Evolutionary conservation across 2,888 invertebrate species (phyloP).

Genomic region (Nomada fucata): DNA sequence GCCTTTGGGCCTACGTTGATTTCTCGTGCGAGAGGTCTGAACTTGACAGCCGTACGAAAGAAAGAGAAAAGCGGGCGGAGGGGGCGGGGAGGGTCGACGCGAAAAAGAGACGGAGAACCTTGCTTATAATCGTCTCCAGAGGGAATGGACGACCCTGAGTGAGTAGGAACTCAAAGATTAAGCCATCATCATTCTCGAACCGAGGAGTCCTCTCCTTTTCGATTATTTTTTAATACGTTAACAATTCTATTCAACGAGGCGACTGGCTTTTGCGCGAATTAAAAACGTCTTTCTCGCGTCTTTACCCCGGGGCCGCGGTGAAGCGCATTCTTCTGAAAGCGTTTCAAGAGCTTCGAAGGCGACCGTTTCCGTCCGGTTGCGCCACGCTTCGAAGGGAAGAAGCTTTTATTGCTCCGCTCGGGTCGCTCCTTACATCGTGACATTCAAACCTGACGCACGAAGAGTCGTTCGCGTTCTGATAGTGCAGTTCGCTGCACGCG

Average conservation of each 20-base stretch:
- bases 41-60: conserved; percentile 39
- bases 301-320: background rate
- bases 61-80: background rate
- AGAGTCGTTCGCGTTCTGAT: conserved; percentile 55
- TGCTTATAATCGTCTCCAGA: conserved; percentile 51
- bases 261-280: conserved; percentile 26
- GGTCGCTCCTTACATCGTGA: conserved; percentile 38
- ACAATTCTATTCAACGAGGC: conserved; percentile 37
- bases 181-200: conserved; percentile 61
- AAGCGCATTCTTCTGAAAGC: background rate
- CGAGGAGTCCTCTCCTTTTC: conserved; percentile 50
- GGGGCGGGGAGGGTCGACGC: background rate
- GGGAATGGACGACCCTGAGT: conserved; percentile 63
- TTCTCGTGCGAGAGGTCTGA: conserved; percentile 49
- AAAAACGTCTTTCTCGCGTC: conserved; percentile 10
- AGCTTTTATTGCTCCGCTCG: conserved; percentile 34
- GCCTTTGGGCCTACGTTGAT: conserved; percentile 56
- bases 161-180: conserved; percentile 60
- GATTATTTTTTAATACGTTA: conserved; percentile 60
- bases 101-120: conserved; percentile 32
- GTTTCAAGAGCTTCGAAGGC: background rate
- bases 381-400: background rate
- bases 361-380: background rate
- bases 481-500: conserved; percentile 60
- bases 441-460: conserved; percentile 50